Conservation (phyloP, 1,140 invertebrate species). For the Drosophila pachea region DNA sequence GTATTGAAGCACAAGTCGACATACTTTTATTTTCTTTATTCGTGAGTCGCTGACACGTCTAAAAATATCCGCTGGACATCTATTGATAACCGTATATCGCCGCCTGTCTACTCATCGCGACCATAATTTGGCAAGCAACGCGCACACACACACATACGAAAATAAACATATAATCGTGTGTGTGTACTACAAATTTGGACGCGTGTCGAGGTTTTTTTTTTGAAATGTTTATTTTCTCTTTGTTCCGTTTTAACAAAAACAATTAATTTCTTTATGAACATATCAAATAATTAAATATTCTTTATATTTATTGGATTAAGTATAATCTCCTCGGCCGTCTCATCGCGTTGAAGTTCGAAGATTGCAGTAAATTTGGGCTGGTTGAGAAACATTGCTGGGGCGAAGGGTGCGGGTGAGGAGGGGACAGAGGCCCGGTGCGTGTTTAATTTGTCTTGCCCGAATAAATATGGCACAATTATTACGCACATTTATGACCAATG, state of each 20-base stretch:
- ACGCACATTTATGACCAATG: slow-evolving; percentile 51
- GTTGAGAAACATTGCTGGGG: too few relatives aligned
- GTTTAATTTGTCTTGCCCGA: slow-evolving; percentile 30
- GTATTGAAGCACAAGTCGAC: slow-evolving; percentile 34
- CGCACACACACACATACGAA: slow-evolving; percentile 18
- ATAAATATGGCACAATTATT: slow-evolving; percentile 29
- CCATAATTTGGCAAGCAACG: slow-evolving; percentile 42
- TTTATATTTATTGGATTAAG: too few relatives aligned
- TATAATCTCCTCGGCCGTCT: too few relatives aligned
- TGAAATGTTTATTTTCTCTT: too few relatives aligned
- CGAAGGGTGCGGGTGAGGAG: too few relatives aligned
- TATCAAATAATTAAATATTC: too few relatives aligned
- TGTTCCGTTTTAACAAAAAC: background rate
- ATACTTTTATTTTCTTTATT: slow-evolving; percentile 38
- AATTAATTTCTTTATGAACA: too few relatives aligned
- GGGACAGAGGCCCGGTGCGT: too few relatives aligned
- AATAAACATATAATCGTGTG: background rate
- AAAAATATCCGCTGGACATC: slow-evolving; percentile 59
- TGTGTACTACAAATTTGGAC: background rate
- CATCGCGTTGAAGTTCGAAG: too few relatives aligned
- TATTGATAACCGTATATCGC: slow-evolving; percentile 58
- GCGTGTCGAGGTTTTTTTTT: slow-evolving; percentile 8
- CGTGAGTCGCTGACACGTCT: slow-evolving; percentile 50
- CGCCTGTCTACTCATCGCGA: slow-evolving; percentile 23
- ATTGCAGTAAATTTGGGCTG: too few relatives aligned